These are phyloP conservation scores for Corythornis madagascariensis DNA, from an alignment of 2,113 vertebrate genomes.

Conservation along the genomic window DNA sequence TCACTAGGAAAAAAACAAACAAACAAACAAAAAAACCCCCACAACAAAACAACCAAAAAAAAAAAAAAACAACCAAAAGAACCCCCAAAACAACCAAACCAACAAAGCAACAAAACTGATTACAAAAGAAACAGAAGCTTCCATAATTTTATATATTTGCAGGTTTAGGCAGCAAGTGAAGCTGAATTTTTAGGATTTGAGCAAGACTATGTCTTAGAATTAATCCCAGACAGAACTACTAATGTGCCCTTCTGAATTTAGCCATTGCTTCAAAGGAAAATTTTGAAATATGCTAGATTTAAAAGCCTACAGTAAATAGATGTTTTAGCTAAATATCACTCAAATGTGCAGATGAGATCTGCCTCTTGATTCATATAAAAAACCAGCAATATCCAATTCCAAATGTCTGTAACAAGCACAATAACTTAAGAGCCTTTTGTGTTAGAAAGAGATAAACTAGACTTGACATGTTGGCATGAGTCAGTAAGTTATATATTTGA, in stretches of 20 bases:
- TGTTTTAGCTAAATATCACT: constrained; percentile 3
- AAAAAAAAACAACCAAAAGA: neutral
- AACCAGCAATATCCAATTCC: neutral
- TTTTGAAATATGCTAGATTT: neutral
- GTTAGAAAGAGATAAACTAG: neutral
- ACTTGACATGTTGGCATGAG: constrained; percentile 22
- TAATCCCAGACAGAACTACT: neutral
- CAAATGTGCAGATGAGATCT: neutral
- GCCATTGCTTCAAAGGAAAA: neutral
- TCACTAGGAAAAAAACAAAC: neutral
- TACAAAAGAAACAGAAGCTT: neutral
- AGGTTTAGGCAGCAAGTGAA: neutral
- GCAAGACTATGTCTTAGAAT: neutral
- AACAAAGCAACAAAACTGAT: no score
- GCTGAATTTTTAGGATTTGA: neutral
- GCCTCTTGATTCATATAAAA: constrained; percentile 21
- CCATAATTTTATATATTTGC: neutral
- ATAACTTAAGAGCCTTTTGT: constrained; percentile 32
- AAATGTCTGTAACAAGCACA: neutral
- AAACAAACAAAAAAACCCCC: neutral
- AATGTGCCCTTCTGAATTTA: neutral
- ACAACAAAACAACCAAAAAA: no score
- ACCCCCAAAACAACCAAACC: neutral
- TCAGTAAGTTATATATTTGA: constrained; percentile 24
- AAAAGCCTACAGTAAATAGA: neutral